phyloP scores from a whole-genome alignment of 2,113 vertebrate genomes.

The Progne subis region DNA sequence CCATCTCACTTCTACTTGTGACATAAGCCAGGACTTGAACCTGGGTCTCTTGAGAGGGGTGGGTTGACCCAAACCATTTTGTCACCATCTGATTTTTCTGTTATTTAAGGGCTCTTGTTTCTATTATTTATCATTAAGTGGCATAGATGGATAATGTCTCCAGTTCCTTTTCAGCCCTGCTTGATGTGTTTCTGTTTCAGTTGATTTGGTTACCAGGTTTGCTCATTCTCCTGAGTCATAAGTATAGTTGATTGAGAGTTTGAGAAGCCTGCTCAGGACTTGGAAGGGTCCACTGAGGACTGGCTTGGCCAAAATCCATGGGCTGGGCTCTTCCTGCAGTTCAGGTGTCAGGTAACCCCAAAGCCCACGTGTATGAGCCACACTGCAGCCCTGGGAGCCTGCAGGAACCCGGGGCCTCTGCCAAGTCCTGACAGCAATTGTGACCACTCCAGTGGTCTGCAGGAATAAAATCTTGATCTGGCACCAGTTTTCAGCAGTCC shows the following conservation, averaged over 20 bases:
- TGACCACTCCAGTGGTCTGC: neutral
- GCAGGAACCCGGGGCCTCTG: neutral
- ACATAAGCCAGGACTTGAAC: conserved; percentile 37
- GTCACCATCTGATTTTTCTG: neutral
- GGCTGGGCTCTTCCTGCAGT: neutral
- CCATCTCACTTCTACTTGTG: neutral
- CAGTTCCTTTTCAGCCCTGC: neutral
- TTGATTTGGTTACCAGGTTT: neutral
- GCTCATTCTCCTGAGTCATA: neutral
- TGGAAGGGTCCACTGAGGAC: neutral
- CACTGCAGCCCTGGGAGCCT: neutral
- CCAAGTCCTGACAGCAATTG: neutral
- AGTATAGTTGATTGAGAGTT: neutral
- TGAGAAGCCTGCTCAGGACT: neutral
- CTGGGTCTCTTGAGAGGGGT: neutral
- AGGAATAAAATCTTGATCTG: neutral
- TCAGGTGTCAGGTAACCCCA: neutral
- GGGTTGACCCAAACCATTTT: neutral
- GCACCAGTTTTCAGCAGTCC: neutral
- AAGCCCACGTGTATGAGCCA: neutral
- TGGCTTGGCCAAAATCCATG: neutral
- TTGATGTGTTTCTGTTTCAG: neutral
- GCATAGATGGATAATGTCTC: neutral
- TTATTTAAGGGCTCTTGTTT: neutral
- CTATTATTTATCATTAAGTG: neutral